Evolutionary conservation across 1,140 invertebrate species (phyloP).

Genomic region (Euglossa dilemma): DNA sequence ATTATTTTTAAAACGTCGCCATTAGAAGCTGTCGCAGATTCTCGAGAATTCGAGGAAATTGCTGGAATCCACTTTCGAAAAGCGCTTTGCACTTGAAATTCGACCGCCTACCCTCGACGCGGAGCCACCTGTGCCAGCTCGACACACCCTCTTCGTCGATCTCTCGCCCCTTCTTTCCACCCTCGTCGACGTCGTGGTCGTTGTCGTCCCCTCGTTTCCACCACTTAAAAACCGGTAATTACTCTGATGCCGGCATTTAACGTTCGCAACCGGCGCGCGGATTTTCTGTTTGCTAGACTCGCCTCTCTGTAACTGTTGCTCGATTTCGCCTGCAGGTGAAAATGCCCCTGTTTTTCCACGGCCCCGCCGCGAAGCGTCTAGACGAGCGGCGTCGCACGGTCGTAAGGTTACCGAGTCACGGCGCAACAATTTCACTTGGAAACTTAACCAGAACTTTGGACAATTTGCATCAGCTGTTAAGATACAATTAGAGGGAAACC

Average conservation of each 20-base stretch:
- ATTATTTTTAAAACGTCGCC: not conserved
- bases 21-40: not conserved
- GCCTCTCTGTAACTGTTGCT: constrained; percentile 46
- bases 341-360: constrained; percentile 17
- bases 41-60: constrained; percentile 6
- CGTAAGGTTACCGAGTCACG: constrained; percentile 37
- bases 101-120: constrained; percentile 10
- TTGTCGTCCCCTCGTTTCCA: constrained; percentile 69
- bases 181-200: constrained; percentile 54
- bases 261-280: constrained; percentile 55
- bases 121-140: constrained; percentile 29
- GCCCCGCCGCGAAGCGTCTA: not conserved
- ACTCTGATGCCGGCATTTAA: constrained; percentile 72
- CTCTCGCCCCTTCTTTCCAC: constrained; percentile 54
- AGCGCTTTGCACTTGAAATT: constrained; percentile 27
- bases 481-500: constrained; percentile 39
- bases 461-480: constrained; percentile 48
- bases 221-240: constrained; percentile 75
- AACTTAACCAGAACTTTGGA: constrained; percentile 42
- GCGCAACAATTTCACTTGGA: constrained; percentile 23
- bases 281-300: constrained; percentile 56
- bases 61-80: constrained; percentile 28
- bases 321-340: constrained; percentile 41
- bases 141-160: constrained; percentile 47
- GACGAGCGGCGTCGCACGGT: not conserved